Conservation (phyloP, 2,113 vertebrate genomes). For the Brachypodius melanocephalos region DNA sequence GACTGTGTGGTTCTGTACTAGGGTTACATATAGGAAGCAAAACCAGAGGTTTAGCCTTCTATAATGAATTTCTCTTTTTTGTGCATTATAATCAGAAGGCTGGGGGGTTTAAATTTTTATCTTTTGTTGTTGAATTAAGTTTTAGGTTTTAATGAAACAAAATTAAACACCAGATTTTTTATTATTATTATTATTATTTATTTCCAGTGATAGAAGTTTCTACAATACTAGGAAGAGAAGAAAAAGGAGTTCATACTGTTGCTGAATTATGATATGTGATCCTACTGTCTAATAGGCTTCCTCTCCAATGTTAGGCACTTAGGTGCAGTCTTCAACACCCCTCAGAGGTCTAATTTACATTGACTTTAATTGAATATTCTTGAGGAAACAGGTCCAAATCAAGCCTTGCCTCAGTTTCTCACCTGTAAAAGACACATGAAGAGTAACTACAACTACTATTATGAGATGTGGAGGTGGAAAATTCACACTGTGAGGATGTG, state of each 20-base stretch:
- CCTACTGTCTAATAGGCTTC: not conserved
- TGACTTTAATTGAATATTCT: not conserved
- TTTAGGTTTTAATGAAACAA: not conserved
- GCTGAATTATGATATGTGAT: not conserved
- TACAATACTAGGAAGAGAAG: not conserved
- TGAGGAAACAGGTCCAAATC: not conserved
- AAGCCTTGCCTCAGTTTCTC: not conserved
- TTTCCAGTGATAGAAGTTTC: not conserved
- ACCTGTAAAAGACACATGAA: not conserved
- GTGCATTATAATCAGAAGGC: not conserved
- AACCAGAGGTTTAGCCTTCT: not conserved
- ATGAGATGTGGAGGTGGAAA: not conserved
- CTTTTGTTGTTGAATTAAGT: not conserved
- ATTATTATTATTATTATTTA: not conserved
- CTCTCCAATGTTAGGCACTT: not conserved
- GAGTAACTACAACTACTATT: not conserved
- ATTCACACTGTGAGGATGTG: not conserved
- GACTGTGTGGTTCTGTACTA: not conserved
- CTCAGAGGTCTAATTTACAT: not conserved
- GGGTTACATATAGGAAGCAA: not conserved
- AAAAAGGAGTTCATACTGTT: not conserved
- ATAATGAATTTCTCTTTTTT: not conserved
- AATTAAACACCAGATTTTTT: not conserved
- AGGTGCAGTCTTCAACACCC: not conserved
- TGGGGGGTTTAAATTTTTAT: rapidly evolving